These are phyloP conservation scores for Ischnura elegans DNA, from an alignment of 2,888 invertebrate species.

Conservation along the genomic window DNA sequence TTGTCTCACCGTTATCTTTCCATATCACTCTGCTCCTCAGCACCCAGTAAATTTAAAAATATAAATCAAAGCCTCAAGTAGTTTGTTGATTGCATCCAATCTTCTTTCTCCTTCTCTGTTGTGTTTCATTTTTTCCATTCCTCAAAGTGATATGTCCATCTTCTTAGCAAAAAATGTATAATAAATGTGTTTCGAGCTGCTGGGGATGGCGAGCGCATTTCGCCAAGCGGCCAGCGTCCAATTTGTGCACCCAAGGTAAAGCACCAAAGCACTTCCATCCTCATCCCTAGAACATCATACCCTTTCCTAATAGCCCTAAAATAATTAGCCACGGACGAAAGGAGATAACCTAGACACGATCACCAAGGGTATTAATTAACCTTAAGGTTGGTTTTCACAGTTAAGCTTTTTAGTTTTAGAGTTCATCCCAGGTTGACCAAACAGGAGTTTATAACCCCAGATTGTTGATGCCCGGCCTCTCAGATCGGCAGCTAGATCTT, in stretches of 20 bases:
- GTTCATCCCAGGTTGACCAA: too few relatives aligned
- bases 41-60: background rate
- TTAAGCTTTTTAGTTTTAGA: too few relatives aligned
- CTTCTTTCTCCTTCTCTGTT: background rate
- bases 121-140: background rate
- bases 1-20: conserved; percentile 43
- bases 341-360: too few relatives aligned
- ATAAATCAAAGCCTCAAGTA: background rate
- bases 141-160: background rate
- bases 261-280: background rate
- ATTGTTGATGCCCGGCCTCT: too few relatives aligned
- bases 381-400: too few relatives aligned
- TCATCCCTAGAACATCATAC: background rate
- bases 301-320: too few relatives aligned
- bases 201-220: background rate
- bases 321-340: too few relatives aligned
- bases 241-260: background rate
- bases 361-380: too few relatives aligned
- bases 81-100: conserved; percentile 14
- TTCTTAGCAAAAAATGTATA: background rate
- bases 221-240: background rate
- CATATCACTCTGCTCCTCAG: background rate
- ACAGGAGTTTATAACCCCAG: too few relatives aligned
- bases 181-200: background rate
- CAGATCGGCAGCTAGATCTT: too few relatives aligned